A percentile compares a stretch with the other conserved stretches of the same genome.
Conservation (phyloP, 30 jellyfish, hydroid and myxozoan species). For the Cassiopea xamachana region DNA sequence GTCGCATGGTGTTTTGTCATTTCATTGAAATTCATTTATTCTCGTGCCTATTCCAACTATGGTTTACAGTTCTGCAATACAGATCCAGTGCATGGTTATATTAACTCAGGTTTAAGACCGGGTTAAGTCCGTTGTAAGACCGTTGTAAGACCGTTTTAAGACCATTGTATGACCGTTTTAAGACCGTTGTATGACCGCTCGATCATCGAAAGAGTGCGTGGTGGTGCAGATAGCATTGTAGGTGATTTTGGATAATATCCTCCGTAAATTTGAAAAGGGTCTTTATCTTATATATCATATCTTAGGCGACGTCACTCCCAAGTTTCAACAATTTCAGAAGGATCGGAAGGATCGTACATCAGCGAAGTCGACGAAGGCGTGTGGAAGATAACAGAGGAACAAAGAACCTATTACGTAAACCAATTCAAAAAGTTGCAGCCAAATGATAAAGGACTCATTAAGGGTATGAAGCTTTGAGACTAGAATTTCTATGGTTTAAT, state of each 20-base stretch:
- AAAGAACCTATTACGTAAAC: slow-evolving; percentile 79
- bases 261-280: background rate
- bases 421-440: slow-evolving; percentile 93
- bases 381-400: slow-evolving; percentile 90
- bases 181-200: too few species aligned
- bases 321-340: slow-evolving; percentile 71
- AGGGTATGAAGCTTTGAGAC: slow-evolving; percentile 49
- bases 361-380: slow-evolving; percentile 85
- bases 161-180: too few species aligned
- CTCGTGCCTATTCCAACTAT: too few species aligned
- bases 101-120: too few species aligned
- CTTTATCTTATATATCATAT: background rate
- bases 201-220: too few species aligned
- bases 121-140: too few species aligned
- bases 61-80: too few species aligned
- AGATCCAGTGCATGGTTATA: too few species aligned
- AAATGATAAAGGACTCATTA: slow-evolving; percentile 76
- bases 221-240: too few species aligned
- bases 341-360: slow-evolving; percentile 72
- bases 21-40: too few species aligned
- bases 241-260: background rate
- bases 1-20: too few species aligned
- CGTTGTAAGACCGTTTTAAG: too few species aligned
- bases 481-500: background rate
- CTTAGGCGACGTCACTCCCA: slow-evolving; percentile 62